phyloP scores from a whole-genome alignment of 1,140 invertebrate genomes.

The Pantala flavescens region DNA sequence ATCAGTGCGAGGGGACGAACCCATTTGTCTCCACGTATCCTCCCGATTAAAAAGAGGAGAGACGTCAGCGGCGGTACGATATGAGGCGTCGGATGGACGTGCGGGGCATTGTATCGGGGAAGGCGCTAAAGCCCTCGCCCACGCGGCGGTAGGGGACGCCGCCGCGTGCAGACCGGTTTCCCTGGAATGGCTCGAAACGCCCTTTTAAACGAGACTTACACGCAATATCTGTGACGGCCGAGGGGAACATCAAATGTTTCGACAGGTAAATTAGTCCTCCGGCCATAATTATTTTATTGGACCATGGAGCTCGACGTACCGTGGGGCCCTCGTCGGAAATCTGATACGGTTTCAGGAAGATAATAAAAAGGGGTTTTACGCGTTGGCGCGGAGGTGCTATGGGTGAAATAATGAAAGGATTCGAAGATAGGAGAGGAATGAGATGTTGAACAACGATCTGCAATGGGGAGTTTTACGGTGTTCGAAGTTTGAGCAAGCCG shows the following conservation, averaged over 20 bases:
- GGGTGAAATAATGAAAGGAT: too few species aligned
- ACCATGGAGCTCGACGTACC: background rate
- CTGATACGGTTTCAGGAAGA: too few species aligned
- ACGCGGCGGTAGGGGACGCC: background rate
- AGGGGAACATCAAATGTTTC: background rate
- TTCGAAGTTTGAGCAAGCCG: too few species aligned
- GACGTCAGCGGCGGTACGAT: background rate
- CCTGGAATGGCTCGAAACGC: conserved; percentile 2
- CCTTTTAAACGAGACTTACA: conserved; percentile 3
- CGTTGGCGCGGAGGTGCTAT: too few species aligned
- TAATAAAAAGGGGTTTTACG: too few species aligned
- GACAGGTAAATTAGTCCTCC: background rate
- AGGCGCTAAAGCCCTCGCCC: background rate
- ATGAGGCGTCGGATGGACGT: background rate
- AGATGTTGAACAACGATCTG: too few species aligned
- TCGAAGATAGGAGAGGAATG: too few species aligned
- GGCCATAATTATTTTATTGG: background rate
- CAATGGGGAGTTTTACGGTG: too few species aligned
- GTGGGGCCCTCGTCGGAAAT: too few species aligned
- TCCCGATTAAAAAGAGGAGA: too few species aligned
- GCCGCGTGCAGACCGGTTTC: background rate
- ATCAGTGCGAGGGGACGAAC: too few species aligned
- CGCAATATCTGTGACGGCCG: background rate
- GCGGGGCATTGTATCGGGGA: background rate
- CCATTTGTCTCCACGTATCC: too few species aligned